phyloP scores from a whole-genome alignment of 2,797 vertebrate species.

The Platyrinchus mystaceus region DNA sequence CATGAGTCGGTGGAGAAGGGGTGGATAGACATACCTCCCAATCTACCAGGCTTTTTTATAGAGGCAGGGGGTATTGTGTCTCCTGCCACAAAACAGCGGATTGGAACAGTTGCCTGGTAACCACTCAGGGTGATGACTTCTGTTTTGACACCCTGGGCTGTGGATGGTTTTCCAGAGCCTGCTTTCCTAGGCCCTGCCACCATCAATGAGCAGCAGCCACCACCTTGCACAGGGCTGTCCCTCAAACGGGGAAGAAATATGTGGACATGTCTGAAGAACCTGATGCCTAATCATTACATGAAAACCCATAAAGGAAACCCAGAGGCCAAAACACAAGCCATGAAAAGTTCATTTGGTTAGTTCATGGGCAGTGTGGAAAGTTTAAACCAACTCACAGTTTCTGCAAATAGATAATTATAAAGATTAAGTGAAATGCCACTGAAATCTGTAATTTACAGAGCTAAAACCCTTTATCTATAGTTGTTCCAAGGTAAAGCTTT shows the following conservation, averaged over 20 bases:
- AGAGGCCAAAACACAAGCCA: neutral
- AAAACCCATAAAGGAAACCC: neutral
- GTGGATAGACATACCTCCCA: neutral
- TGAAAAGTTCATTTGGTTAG: neutral
- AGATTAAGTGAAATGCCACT: constrained; percentile 12
- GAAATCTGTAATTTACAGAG: neutral
- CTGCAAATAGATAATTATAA: neutral
- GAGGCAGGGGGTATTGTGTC: accelerated
- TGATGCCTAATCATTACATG: neutral
- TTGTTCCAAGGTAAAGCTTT: constrained; percentile 42
- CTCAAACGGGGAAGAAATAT: neutral
- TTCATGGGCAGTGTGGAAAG: neutral
- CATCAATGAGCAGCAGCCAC: neutral
- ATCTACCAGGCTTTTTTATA: accelerated
- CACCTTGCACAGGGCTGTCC: neutral
- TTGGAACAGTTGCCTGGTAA: neutral
- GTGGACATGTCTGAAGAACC: neutral
- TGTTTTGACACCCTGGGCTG: neutral
- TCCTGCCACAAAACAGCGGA: neutral
- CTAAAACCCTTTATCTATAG: constrained; percentile 11
- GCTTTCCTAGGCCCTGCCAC: neutral
- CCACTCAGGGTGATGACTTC: neutral
- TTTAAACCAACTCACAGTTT: neutral
- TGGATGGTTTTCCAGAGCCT: neutral
- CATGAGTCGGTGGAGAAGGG: accelerated